A percentile compares a stretch with the other conserved stretches of the same genome.
Evolutionary conservation across 1,140 invertebrate species (phyloP).

Genomic region (Penaeus chinensis): DNA sequence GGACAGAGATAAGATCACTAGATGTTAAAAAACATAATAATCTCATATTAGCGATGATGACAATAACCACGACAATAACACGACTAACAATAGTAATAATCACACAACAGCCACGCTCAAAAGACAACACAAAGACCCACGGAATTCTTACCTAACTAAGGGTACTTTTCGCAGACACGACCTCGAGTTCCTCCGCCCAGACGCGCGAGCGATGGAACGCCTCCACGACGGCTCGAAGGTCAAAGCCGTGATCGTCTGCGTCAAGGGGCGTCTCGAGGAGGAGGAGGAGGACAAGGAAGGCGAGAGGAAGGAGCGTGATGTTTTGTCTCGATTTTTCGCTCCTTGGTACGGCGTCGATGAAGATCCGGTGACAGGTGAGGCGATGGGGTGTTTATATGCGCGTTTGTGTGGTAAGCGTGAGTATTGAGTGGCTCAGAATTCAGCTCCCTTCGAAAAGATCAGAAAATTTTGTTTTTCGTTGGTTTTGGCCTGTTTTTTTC

Average conservation of each 20-base stretch:
- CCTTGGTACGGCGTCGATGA: slow-evolving; percentile 74
- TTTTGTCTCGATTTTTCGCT: slow-evolving; percentile 73
- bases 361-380: slow-evolving; percentile 73
- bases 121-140: too few species aligned
- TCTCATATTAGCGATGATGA: too few species aligned
- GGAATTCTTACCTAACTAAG: background rate
- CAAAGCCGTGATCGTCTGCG: slow-evolving; percentile 64
- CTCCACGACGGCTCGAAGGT: slow-evolving; percentile 52
- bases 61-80: background rate
- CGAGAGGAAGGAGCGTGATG: slow-evolving; percentile 67
- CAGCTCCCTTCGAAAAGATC: too few species aligned
- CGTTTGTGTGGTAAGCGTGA: too few species aligned
- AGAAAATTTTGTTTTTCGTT: too few species aligned
- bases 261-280: slow-evolving; percentile 54
- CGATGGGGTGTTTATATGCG: too few species aligned
- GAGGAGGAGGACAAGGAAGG: slow-evolving; percentile 68
- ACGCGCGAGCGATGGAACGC: slow-evolving; percentile 22
- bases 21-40: too few species aligned
- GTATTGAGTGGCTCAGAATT: too few species aligned
- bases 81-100: background rate
- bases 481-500: too few species aligned
- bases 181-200: slow-evolving; percentile 24
- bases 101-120: too few species aligned
- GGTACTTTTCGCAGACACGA: slow-evolving; percentile 2
- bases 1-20: too few species aligned